A percentile compares a stretch with the other conserved stretches of the same genome.
phyloP scores from a whole-genome alignment of 2,888 invertebrate genomes.

The Euspilapteryx auroguttella region DNA sequence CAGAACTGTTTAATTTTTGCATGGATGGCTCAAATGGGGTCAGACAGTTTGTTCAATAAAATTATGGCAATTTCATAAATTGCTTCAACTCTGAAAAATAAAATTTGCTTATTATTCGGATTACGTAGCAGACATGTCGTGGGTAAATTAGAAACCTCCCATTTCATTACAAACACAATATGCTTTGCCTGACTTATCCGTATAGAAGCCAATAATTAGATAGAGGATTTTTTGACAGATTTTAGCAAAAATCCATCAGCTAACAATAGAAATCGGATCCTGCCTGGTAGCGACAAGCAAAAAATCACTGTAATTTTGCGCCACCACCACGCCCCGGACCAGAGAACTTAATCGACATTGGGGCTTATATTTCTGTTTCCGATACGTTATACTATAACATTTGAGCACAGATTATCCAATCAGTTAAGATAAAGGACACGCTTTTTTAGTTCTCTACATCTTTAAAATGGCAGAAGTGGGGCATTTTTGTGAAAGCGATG shows the following conservation, averaged over 20 bases:
- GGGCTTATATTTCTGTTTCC: slow-evolving; percentile 54
- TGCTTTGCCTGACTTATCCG: too few species aligned
- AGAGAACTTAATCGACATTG: slow-evolving; percentile 48
- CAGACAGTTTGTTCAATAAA: too few species aligned
- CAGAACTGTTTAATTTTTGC: slow-evolving; percentile 36
- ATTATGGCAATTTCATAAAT: too few species aligned
- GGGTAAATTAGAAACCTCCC: too few species aligned
- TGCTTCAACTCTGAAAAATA: too few species aligned
- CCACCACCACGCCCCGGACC: slow-evolving; percentile 28
- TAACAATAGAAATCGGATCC: slow-evolving; percentile 39
- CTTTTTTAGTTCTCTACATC: slow-evolving; percentile 30
- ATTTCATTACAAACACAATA: too few species aligned
- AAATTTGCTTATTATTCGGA: too few species aligned
- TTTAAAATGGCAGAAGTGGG: slow-evolving; percentile 19
- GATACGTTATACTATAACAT: slow-evolving; percentile 53
- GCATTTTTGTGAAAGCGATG: slow-evolving; percentile 18
- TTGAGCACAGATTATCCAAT: slow-evolving; percentile 61
- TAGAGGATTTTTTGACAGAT: slow-evolving; percentile 37
- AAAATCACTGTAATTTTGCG: slow-evolving; percentile 55
- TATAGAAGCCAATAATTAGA: slow-evolving; percentile 54
- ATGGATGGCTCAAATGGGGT: slow-evolving; percentile 17
- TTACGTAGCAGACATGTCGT: too few species aligned
- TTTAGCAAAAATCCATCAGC: slow-evolving; percentile 33
- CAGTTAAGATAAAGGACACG: slow-evolving; percentile 60
- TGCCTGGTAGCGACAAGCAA: slow-evolving; percentile 20